Conservation (phyloP, 2,888 invertebrate genomes). For the Harpagoxenus sublaevis region DNA sequence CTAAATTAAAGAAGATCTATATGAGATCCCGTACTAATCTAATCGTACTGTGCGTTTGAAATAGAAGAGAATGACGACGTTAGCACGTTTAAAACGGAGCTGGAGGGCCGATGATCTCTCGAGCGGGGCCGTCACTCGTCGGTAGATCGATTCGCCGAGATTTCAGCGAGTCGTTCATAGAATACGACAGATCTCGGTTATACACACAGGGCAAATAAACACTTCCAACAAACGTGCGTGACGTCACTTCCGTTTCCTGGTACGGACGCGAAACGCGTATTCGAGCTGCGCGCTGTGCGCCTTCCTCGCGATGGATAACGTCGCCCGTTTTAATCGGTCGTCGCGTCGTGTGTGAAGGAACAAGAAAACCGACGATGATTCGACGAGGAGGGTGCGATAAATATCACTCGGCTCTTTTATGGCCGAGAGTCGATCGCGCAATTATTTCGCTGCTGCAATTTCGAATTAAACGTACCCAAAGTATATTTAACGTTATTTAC, state of each 20-base stretch:
- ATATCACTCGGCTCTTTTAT: slow-evolving; percentile 55
- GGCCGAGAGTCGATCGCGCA: slow-evolving; percentile 28
- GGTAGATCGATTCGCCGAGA: slow-evolving; percentile 27
- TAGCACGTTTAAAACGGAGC: background rate
- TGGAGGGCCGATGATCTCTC: slow-evolving; percentile 20
- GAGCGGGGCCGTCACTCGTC: slow-evolving; percentile 20
- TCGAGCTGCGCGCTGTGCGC: slow-evolving; percentile 42
- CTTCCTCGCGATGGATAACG: slow-evolving; percentile 72
- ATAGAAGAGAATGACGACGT: background rate
- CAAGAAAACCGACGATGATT: slow-evolving; percentile 65
- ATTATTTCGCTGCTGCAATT: slow-evolving; percentile 32
- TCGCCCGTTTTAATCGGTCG: slow-evolving; percentile 81
- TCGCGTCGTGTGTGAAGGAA: slow-evolving; percentile 59
- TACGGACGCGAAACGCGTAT: slow-evolving; percentile 71
- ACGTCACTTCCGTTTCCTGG: slow-evolving; percentile 85
- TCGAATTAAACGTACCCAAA: slow-evolving; percentile 26
- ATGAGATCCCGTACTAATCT: background rate
- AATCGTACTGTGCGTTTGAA: slow-evolving; percentile 15
- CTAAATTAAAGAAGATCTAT: background rate
- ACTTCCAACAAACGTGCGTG: slow-evolving; percentile 81
- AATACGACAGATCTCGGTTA: slow-evolving; percentile 54
- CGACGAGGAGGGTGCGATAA: slow-evolving; percentile 56
- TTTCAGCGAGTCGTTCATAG: slow-evolving; percentile 52
- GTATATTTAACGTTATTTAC: slow-evolving; percentile 40
- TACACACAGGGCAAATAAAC: slow-evolving; percentile 76